Base-by-base conservation (phyloP, 2,888 invertebrate species). In the Limulus polyphemus region DNA sequence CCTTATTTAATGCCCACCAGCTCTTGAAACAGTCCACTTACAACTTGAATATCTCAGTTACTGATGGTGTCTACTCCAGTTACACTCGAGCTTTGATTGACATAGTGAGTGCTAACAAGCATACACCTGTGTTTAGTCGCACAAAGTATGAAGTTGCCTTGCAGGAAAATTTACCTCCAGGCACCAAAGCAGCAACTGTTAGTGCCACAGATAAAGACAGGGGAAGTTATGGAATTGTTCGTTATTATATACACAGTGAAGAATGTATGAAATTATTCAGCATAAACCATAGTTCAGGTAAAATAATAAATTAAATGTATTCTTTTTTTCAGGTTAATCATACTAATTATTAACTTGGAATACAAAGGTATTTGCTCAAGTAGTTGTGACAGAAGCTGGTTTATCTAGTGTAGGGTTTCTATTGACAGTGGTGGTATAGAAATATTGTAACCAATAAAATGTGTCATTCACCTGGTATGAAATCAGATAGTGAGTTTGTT, bases 31-130 rank as follows among this genome's bases (percentile, higher is more conserved):
- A 81, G 68, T 81, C 83, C 58, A 78, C 81, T 59, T 84, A 84
- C 72, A 78, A 83, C 64, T 81, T 97, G 63, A 97, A 97, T 79
- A 86, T 97, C 49, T 94, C 94, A 1, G 95, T 92, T 51, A 90
- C 90, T 61, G 97, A 98, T 79, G 95, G 95, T 49, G 90, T 95
- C 50, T 94, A 92, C 78, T 92, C 91, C 10, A 88, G 85, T 68
- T 94, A 88, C 77, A 85, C 91, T 1, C 70, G 74, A 50, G 75
- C 80, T 11, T 70, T 71, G 51, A 74, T 79, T 11, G 67, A 63
- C 49, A 66, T 71, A 56, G 65, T 65, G 16, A 70, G 71, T 14
- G 85, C 87, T 65, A 94, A 94, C 79, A 80, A 82, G 69, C 82
- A 85, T 75, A 81, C 86, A 69, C 94, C 94, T 11, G 80, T 81